phyloP scores from a whole-genome alignment of 2,113 vertebrate species.

The Corythornis madagascariensis region DNA sequence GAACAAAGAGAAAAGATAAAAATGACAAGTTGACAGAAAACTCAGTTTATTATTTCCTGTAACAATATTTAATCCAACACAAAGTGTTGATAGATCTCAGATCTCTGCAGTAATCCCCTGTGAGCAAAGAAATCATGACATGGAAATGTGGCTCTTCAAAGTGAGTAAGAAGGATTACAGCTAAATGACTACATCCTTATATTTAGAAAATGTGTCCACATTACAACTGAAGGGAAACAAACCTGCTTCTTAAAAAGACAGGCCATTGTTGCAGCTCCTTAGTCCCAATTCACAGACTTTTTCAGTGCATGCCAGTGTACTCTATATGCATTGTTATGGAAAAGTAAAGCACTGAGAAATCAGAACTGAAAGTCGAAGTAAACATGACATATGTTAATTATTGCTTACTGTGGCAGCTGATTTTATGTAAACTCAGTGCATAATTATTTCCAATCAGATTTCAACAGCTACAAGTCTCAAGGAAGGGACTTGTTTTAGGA shows the following conservation, averaged over 20 bases:
- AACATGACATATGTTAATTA: neutral
- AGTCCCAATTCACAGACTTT: neutral
- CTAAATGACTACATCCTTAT: neutral
- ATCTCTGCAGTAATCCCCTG: neutral
- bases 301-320: neutral
- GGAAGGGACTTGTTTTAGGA: neutral
- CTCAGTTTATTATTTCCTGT: neutral
- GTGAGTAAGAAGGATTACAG: neutral
- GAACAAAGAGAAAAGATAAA: neutral
- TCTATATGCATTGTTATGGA: neutral
- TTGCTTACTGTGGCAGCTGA: accelerated
- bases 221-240: neutral
- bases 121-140: neutral
- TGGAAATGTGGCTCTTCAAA: neutral
- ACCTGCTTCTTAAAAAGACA: neutral
- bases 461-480: neutral
- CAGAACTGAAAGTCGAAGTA: neutral
- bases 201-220: neutral
- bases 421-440: neutral
- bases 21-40: neutral
- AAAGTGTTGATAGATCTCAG: neutral
- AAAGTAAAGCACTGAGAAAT: neutral
- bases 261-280: neutral
- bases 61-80: neutral
- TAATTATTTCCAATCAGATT: neutral